A percentile compares a stretch with the other conserved stretches of the same genome.
These are phyloP conservation scores for Esox masquinongy DNA, from an alignment of 2,797 vertebrate genomes.

Conservation along the genomic window DNA sequence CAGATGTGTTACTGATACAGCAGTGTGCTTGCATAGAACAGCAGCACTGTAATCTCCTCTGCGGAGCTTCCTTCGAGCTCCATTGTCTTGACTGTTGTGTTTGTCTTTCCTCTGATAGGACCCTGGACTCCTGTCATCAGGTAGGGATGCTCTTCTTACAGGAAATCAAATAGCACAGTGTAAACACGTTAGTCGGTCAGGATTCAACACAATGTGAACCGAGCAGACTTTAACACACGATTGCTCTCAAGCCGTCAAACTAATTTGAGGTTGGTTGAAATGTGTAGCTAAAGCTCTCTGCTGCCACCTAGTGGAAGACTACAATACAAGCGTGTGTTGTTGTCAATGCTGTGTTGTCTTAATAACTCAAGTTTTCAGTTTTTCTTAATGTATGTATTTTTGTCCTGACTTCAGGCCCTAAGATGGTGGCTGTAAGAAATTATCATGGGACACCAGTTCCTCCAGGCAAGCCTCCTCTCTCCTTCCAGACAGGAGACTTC, in stretches of 20 bases:
- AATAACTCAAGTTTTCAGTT: not conserved
- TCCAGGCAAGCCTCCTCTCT: slow-evolving; percentile 82
- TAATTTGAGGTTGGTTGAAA: not conserved
- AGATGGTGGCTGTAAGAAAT: slow-evolving; percentile 93
- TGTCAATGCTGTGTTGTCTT: not conserved
- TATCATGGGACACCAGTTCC: slow-evolving; percentile 90
- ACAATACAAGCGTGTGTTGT: not conserved
- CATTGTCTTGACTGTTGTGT: slow-evolving; percentile 4
- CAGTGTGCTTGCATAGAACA: not conserved
- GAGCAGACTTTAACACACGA: not conserved
- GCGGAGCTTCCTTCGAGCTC: not conserved
- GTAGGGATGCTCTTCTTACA: slow-evolving; percentile 54
- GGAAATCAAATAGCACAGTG: not conserved
- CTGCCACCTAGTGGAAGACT: slow-evolving; percentile 72
- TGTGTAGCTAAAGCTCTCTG: slow-evolving; percentile 47
- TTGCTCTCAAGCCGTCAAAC: slow-evolving; percentile 17
- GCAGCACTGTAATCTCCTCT: not conserved
- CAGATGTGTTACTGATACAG: not conserved
- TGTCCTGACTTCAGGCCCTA: slow-evolving; percentile 81
- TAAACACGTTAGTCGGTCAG: not conserved
- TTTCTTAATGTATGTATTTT: not conserved
- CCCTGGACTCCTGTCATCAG: slow-evolving; percentile 72
- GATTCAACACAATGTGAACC: not conserved
- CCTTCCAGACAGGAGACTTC: slow-evolving; percentile 89
- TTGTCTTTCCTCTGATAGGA: slow-evolving; percentile 63